Percentiles rank a stretch among this genome's conserved stretches.
phyloP scores from a whole-genome alignment of 1,140 invertebrate species.

The Myzus persicae region DNA sequence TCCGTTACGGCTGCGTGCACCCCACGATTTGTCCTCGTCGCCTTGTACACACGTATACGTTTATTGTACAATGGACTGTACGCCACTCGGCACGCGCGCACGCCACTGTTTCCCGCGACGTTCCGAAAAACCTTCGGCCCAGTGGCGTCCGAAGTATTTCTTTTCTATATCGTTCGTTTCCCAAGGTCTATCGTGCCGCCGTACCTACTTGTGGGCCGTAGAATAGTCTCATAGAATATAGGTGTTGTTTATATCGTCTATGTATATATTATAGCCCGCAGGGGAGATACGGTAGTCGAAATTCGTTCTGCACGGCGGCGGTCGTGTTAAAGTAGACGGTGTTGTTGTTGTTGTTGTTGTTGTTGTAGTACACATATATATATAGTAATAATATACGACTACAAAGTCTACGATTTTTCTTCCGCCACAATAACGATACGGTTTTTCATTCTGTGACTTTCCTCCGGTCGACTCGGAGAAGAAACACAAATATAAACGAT shows the following conservation, averaged over 20 bases:
- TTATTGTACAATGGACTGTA: background rate
- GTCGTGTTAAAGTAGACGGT: background rate
- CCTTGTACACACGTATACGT: background rate
- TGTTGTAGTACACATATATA: background rate
- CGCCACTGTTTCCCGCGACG: background rate
- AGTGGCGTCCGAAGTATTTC: constrained; percentile 1
- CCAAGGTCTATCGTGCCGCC: no score
- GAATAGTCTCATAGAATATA: background rate
- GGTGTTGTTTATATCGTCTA: background rate
- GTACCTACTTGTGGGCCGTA: no score
- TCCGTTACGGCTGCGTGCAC: background rate
- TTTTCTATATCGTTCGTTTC: background rate
- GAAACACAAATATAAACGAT: no score
- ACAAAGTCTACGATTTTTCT: background rate
- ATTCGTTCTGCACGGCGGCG: constrained; percentile 45
- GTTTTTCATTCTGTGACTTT: background rate
- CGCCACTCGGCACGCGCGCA: background rate
- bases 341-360: no score
- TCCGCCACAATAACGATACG: constrained; percentile 5
- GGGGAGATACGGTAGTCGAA: constrained; percentile 13
- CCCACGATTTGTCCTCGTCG: background rate
- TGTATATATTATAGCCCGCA: background rate
- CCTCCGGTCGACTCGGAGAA: no score
- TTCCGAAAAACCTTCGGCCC: constrained; percentile 27
- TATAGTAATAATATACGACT: background rate